Evolutionary conservation across 2,797 vertebrate species (phyloP).

Genomic region (Limnodromus scolopaceus): DNA sequence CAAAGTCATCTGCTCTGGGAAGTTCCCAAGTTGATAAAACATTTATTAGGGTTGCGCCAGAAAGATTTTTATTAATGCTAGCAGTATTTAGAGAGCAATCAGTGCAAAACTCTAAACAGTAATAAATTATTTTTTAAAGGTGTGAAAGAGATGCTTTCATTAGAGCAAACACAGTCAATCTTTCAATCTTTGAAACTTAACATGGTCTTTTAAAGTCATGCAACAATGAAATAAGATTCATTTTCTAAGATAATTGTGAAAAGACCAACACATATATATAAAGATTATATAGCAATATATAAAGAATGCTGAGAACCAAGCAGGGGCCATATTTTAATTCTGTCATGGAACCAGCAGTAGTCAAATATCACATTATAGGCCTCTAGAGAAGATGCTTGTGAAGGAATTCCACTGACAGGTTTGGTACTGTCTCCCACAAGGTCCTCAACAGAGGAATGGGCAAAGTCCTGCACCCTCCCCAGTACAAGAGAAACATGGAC

Average conservation of each 20-base stretch:
- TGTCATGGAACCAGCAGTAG: neutral
- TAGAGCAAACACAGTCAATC: neutral
- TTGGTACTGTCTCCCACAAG: accelerated
- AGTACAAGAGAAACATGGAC: neutral
- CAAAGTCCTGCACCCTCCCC: accelerated
- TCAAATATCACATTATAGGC: neutral
- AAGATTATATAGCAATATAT: neutral
- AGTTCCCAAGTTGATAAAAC: slow-evolving; percentile 37
- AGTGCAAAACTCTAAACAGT: slow-evolving; percentile 13
- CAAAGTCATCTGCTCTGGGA: slow-evolving; percentile 17
- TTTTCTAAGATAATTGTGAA: slow-evolving; percentile 7
- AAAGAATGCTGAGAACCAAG: neutral
- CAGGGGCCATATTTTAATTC: neutral
- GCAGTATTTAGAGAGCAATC: slow-evolving; percentile 40
- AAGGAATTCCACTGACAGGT: neutral
- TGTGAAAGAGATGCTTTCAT: neutral
- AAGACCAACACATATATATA: neutral
- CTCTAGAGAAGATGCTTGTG: neutral
- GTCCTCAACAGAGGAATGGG: neutral
- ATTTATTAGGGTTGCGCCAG: neutral
- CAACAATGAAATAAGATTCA: neutral
- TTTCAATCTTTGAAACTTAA: neutral
- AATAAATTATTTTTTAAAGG: slow-evolving; percentile 35
- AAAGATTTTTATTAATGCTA: slow-evolving; percentile 19
- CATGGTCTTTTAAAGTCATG: neutral